Percentiles rank a stretch among this genome's conserved stretches.
phyloP scores from a whole-genome alignment of 1,140 invertebrate genomes.

The Drosophila lini region DNA sequence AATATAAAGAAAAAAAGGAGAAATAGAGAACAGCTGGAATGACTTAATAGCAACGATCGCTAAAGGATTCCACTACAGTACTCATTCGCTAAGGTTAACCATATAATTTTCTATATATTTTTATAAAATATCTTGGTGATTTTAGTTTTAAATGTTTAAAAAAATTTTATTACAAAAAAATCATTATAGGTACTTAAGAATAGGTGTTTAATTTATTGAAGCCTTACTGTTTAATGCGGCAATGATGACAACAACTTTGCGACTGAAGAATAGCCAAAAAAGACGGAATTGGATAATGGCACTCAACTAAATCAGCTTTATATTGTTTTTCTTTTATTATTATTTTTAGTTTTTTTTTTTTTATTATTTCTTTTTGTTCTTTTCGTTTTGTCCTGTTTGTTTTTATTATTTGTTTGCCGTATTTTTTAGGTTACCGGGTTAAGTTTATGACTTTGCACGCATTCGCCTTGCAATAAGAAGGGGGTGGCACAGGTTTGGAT shows the following conservation, averaged over 20 bases:
- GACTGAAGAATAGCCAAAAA: constrained; percentile 18
- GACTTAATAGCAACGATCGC: constrained; percentile 28
- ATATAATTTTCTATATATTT: not conserved
- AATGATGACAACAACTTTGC: constrained; percentile 37
- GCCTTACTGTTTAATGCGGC: constrained; percentile 11
- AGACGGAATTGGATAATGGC: constrained; percentile 52
- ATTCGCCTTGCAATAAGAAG: constrained; percentile 47
- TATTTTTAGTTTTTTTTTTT: constrained; percentile 8
- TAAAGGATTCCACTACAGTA: constrained; percentile 13
- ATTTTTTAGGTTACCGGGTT: constrained; percentile 71
- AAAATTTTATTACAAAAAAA: not conserved
- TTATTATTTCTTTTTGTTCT: not conserved
- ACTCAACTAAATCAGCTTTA: constrained; percentile 64
- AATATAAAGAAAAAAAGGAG: constrained; percentile 1
- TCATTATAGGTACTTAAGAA: not conserved
- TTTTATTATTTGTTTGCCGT: constrained; percentile 26
- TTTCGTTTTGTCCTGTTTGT: constrained; percentile 5
- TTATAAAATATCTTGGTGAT: no score
- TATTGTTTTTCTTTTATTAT: constrained; percentile 33
- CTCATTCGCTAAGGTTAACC: not conserved
- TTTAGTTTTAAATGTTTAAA: no score
- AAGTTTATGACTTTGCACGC: constrained; percentile 76
- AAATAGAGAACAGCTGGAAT: constrained; percentile 27
- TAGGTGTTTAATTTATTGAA: not conserved
- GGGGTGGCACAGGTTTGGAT: not conserved